These are phyloP conservation scores for Eristalis arbustorum DNA, from an alignment of 2,888 invertebrate genomes.

Conservation along the genomic window DNA sequence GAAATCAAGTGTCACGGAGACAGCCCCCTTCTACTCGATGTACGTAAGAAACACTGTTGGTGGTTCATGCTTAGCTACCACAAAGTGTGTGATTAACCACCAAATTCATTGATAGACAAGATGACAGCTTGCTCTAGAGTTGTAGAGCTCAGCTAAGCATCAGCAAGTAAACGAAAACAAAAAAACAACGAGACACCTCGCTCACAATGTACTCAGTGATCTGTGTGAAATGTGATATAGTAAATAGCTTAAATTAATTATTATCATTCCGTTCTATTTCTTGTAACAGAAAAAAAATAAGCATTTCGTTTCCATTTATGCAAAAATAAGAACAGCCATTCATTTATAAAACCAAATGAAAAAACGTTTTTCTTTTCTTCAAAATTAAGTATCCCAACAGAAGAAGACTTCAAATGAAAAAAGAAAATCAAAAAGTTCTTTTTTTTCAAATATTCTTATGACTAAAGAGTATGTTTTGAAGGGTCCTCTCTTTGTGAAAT, in stretches of 20 bases:
- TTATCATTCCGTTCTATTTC: constrained; percentile 48
- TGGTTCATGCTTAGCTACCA: no score
- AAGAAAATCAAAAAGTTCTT: constrained; percentile 24
- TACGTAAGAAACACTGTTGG: no score
- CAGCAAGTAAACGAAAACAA: no score
- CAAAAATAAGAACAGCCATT: constrained; percentile 63
- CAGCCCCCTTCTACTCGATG: no score
- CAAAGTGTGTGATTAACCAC: no score
- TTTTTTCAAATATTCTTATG: constrained; percentile 38
- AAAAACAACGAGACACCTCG: no score
- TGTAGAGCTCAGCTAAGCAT: no score
- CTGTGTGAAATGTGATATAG: no score
- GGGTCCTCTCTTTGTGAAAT: constrained; percentile 70
- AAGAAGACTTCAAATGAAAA: constrained; percentile 27
- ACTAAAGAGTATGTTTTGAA: constrained; percentile 62
- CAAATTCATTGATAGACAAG: no score
- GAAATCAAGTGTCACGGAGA: no score
- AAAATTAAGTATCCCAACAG: constrained; percentile 10
- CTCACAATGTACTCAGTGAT: no score
- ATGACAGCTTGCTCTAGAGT: no score
- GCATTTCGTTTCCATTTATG: constrained; percentile 61
- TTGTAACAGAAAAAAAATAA: constrained; percentile 16
- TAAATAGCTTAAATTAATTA: constrained; percentile 21
- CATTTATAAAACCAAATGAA: constrained; percentile 20
- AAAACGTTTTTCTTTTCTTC: neutral